Conservation (phyloP, 2,113 vertebrate genomes). For the Stegastes partitus region DNA sequence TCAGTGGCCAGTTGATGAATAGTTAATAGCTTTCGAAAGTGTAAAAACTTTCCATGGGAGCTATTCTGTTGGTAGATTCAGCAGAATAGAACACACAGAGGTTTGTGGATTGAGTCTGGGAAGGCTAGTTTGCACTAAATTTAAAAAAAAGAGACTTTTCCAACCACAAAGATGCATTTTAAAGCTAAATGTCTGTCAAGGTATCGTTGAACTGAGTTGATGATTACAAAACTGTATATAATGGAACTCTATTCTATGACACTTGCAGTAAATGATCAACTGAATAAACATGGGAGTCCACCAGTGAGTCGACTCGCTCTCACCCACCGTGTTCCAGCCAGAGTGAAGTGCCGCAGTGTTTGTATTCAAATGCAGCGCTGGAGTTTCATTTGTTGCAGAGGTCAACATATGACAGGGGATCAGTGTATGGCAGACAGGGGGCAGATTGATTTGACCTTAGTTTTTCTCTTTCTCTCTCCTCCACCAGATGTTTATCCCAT, state of each 20-base stretch:
- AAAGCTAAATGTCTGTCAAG: too few relatives aligned
- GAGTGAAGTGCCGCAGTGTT: slow-evolving; percentile 23
- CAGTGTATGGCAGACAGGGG: slow-evolving; percentile 69
- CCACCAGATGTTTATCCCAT: slow-evolving; percentile 70
- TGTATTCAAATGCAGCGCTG: slow-evolving; percentile 62
- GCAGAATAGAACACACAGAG: not conserved
- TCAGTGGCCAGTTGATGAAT: not conserved
- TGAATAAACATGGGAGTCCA: slow-evolving; percentile 11
- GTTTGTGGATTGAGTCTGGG: not conserved
- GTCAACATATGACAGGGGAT: slow-evolving; percentile 72
- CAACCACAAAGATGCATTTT: too few relatives aligned
- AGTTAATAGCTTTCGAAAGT: not conserved
- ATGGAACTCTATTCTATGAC: too few relatives aligned
- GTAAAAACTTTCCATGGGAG: not conserved
- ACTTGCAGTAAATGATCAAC: not conserved
- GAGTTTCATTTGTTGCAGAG: slow-evolving; percentile 67
- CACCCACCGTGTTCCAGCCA: slow-evolving; percentile 6
- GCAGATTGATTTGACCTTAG: slow-evolving; percentile 75
- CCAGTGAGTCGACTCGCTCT: slow-evolving; percentile 25
- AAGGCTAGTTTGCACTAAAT: not conserved
- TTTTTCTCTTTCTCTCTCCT: slow-evolving; percentile 52
- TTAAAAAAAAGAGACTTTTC: too few relatives aligned
- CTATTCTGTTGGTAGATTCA: not conserved
- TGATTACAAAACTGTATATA: too few relatives aligned
- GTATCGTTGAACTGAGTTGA: too few relatives aligned